These are phyloP conservation scores for Carcinoscorpius rotundicauda DNA, from an alignment of 1,140 invertebrate genomes.

Conservation along the genomic window DNA sequence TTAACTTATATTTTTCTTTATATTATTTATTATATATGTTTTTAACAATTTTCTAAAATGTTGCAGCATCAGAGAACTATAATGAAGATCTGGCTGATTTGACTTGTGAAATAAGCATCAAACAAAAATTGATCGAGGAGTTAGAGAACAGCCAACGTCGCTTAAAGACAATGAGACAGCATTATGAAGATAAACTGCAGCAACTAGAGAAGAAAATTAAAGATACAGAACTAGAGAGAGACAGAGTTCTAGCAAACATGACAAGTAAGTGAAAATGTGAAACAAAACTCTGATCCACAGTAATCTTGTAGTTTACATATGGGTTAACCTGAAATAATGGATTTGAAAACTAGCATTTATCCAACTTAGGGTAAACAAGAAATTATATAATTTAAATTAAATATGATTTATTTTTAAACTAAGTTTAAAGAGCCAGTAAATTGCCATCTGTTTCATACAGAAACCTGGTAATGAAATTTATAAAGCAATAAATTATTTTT, in stretches of 20 bases:
- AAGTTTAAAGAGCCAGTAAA: no score
- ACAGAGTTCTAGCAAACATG: slow-evolving; percentile 63
- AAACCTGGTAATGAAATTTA: no score
- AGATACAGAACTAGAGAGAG: slow-evolving; percentile 81
- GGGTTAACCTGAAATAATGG: no score
- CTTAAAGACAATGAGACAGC: slow-evolving; percentile 64
- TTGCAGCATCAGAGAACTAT: slow-evolving; percentile 13
- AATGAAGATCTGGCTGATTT: slow-evolving; percentile 20
- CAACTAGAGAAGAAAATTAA: slow-evolving; percentile 75
- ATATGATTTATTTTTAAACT: no score
- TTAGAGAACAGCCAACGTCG: slow-evolving; percentile 74
- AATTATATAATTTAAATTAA: no score
- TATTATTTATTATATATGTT: neutral
- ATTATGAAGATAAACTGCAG: slow-evolving; percentile 90
- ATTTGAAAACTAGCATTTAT: no score
- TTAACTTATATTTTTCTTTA: neutral
- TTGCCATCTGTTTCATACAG: no score
- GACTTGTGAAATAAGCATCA: slow-evolving; percentile 22
- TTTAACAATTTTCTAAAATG: no score
- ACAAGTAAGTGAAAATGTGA: slow-evolving; percentile 3
- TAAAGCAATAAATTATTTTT: no score
- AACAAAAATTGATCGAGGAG: slow-evolving; percentile 80
- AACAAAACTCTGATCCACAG: no score
- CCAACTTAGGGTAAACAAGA: no score
- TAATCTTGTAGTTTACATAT: no score